A percentile compares a stretch with the other conserved stretches of the same genome.
Evolutionary conservation across 2,113 vertebrate species (phyloP).

Genomic region (Grammomys surdaster): DNA sequence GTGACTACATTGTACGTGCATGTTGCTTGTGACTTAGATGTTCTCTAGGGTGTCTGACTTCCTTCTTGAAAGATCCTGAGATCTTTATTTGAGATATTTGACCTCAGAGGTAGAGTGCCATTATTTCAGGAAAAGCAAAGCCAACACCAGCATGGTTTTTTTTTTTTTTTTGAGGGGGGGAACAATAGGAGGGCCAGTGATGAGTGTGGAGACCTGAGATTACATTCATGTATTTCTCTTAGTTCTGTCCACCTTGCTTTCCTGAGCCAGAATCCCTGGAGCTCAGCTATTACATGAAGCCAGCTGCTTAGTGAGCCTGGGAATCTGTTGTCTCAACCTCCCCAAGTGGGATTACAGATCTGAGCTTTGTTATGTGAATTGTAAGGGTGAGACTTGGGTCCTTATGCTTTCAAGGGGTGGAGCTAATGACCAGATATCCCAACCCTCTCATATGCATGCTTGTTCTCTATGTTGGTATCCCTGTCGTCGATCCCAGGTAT

Average conservation of each 20-base stretch:
- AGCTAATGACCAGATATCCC: no score
- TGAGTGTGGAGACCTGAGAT: neutral
- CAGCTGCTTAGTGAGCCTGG: neutral
- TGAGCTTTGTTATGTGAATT: neutral
- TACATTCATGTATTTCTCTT: neutral
- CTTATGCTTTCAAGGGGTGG: neutral
- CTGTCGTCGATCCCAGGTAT: neutral
- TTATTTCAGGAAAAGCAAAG: constrained; percentile 17
- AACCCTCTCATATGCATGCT: neutral
- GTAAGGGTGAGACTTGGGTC: neutral
- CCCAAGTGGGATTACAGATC: neutral
- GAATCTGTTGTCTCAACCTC: neutral
- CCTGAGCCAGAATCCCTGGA: neutral
- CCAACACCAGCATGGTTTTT: rapidly evolving
- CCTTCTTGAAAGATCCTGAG: constrained; percentile 24
- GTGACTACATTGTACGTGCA: constrained; percentile 1
- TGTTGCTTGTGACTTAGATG: constrained; percentile 47
- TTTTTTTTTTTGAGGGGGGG: rapidly evolving
- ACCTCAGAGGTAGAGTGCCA: neutral
- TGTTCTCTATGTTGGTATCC: neutral
- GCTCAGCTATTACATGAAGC: no score
- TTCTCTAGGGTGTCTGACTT: constrained; percentile 12
- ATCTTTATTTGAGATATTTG: neutral
- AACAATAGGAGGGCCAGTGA: rapidly evolving
- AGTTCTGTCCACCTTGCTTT: neutral